Base-by-base conservation (phyloP, 2,113 vertebrate genomes). In the Caranx melampygus region DNA sequence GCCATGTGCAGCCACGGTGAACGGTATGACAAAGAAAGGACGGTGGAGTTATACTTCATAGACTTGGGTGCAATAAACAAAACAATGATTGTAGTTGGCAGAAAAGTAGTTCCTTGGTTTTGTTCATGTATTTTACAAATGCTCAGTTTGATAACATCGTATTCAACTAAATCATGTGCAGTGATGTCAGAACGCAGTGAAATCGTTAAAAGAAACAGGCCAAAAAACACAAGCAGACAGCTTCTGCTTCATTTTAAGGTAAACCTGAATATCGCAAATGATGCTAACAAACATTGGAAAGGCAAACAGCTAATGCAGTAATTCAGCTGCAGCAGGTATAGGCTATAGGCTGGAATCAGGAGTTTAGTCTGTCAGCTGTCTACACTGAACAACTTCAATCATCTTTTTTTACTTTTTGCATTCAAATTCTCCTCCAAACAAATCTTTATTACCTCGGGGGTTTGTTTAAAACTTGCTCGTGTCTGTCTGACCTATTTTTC, bases 381-480 rank as follows among this genome's bases (percentile, higher is more conserved):
- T 15, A 12, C 6, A 21, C 21, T 9, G 6, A 16, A 37, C 26
- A 47, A 3, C n/a, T 45, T 18, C 3, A 40, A 15, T 67, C 20
- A 61, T 26, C 3, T 21, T 51, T 42, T 51, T 42, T 58, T 13
- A 15, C 0, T 20, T 35, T 42, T 51, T 0, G 16, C 10, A 6
- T 60, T 44, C 0, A 16, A 49, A 52, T 55, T 66, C 34, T 13
- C 8, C 34, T 54, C 26, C 35, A 31, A 49, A 58, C 7, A 33
- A 12, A 6, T 64, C 59, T 65, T 42, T 42, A 21, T 12, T 33
- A 47, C 45, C 13, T 6, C 6, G 33, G 20, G 16, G 21, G 47
- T 52, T 44, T 77, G 60, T 65, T 45, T 66, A 31, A 49, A 66
- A 49, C 62, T 16, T 58, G 20, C 60, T n/a, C 54, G 52, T 34